Base-by-base conservation (phyloP, 2,888 invertebrate genomes). In the Sussaba pulchella region DNA sequence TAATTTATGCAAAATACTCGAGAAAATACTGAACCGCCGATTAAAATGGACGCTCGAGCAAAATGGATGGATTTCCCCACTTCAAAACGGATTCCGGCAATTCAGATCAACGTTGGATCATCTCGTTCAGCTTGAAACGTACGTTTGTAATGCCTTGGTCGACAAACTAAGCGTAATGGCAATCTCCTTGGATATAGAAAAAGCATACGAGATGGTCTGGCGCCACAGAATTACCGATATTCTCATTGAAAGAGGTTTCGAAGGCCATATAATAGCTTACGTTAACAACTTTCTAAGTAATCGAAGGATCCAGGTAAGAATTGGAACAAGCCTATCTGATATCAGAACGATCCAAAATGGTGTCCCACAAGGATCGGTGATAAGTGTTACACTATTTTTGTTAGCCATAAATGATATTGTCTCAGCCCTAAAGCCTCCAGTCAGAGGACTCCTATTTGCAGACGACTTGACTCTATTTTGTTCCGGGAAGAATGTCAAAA, bases 71-170 rank as follows among this genome's bases (percentile, higher is more conserved):
- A 19, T 82, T 10, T 45, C 67, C 8, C n/a, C 64, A 3, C 3
- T 9, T 1, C 76, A 83, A 63, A 72, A 45, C 8, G 80, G 83
- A 1, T 83, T 81, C 41, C 63, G 83, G 24, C 36, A 61, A 19
- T 24, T 50, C 24, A 73, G 73, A 1, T 78, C 71, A 12, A 83
- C 82, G 0, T 19, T 39, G 4, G 74, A 83, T 19, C 63, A 67
- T 14, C 50, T 83, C 0, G 31, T 74, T 3, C 41, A 57, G 12
- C 26, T 66, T 26, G 57, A 74, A 66, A 10, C n/a, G n/a, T 5
- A 19, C 5, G 57, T 66, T 4, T 66, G 73, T 21, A 66, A 57
- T 19, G 43, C 73, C 12, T 47, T 66, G 19, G 5, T 21, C 50
- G 43, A 63, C 17, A 73, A 64, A 1, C 19, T 54, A 4, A 52